phyloP scores from a whole-genome alignment of 1,140 invertebrate genomes.

The Lethrus apterus region DNA sequence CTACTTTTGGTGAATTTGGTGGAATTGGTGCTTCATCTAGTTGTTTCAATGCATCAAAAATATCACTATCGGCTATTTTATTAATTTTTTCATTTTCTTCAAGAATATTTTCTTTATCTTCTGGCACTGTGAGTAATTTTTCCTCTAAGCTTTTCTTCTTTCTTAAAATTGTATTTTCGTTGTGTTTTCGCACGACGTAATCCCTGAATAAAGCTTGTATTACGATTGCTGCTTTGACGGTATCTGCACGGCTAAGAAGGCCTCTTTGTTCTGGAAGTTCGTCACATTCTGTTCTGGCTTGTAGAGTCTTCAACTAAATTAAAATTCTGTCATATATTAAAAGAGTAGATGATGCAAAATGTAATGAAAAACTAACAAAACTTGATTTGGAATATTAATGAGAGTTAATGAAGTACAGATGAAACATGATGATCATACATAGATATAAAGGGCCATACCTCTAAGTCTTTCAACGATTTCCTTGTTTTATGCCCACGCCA shows the following conservation, averaged over 20 bases:
- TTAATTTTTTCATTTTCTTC: background rate
- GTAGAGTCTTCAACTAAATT: background rate
- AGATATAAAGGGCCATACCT: too few species aligned
- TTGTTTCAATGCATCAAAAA: background rate
- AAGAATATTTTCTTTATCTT: slow-evolving; percentile 2
- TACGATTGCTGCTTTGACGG: slow-evolving; percentile 5
- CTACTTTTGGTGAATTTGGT: background rate
- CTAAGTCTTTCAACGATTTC: too few species aligned
- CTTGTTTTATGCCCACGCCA: slow-evolving; percentile 1
- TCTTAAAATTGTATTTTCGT: background rate
- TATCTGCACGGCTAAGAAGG: slow-evolving; percentile 5
- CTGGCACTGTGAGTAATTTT: background rate
- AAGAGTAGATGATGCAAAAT: too few species aligned
- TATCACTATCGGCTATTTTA: slow-evolving; percentile 3
- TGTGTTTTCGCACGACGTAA: slow-evolving; percentile 4
- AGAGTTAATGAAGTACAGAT: too few species aligned
- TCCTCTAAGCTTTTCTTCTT: slow-evolving; percentile 8
- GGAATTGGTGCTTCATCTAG: slow-evolving; percentile 3
- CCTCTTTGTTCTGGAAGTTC: slow-evolving; percentile 7
- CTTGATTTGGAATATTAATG: too few species aligned
- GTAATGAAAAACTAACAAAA: too few species aligned
- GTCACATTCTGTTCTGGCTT: slow-evolving; percentile 3
- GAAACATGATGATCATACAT: too few species aligned
- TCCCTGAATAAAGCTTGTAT: slow-evolving; percentile 12
- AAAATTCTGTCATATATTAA: background rate